phyloP scores from a whole-genome alignment of 2,888 invertebrate species.

The Prosapia bicincta region DNA sequence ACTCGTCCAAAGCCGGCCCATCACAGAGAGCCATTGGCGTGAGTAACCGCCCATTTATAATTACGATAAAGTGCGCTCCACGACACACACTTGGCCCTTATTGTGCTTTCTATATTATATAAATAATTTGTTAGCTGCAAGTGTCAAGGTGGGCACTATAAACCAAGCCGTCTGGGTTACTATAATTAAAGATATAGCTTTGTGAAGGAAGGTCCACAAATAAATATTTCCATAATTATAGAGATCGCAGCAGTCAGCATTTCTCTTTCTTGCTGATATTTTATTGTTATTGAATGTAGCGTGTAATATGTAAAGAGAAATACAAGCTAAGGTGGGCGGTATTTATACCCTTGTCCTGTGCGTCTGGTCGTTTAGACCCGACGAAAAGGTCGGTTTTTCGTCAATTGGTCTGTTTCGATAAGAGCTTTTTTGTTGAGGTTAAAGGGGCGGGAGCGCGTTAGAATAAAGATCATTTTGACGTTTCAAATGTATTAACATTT shows the following conservation, averaged over 20 bases:
- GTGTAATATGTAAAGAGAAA: neutral
- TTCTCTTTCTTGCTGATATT: neutral
- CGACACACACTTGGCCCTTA: neutral
- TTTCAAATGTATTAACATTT: no score
- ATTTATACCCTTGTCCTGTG: neutral
- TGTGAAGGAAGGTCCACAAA: neutral
- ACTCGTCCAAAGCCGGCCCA: no score
- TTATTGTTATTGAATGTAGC: neutral
- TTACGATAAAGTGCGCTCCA: neutral
- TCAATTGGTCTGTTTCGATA: no score
- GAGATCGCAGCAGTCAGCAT: neutral
- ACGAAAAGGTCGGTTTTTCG: no score
- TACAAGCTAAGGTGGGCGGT: neutral
- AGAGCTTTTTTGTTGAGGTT: no score
- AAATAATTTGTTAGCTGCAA: neutral
- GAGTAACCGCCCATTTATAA: neutral
- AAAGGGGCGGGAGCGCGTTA: no score
- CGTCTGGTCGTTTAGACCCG: no score
- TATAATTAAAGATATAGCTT: constrained; percentile 20
- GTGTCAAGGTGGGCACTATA: neutral
- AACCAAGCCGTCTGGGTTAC: constrained; percentile 10
- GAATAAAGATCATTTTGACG: no score
- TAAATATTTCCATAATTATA: neutral
- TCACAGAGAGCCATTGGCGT: no score
- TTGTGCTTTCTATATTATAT: neutral